Evolutionary conservation across 2,888 invertebrate genomes (phyloP).

Genomic region (Anthophora plumipes): DNA sequence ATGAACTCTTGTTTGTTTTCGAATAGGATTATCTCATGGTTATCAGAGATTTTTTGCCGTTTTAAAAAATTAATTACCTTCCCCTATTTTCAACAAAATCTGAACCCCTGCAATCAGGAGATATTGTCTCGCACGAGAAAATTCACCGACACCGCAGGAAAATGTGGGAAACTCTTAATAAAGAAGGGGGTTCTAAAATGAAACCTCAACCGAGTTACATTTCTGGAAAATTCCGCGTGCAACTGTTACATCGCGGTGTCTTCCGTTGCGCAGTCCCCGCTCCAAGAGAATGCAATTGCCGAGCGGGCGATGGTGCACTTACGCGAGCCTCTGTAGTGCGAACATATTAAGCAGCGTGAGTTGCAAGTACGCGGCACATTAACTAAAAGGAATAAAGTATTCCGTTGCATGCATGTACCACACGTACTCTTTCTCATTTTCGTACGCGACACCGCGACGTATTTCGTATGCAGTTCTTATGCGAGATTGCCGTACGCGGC

Average conservation of each 20-base stretch:
- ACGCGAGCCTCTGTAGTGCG: constrained; percentile 8
- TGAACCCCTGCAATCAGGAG: not conserved
- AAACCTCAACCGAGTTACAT: not conserved
- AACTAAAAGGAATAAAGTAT: constrained; percentile 51
- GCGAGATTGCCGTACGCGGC: constrained; percentile 32
- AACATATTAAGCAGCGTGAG: constrained; percentile 51
- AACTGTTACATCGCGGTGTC: not conserved
- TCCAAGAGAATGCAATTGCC: constrained; percentile 10
- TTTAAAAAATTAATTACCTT: no score
- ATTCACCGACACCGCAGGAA: not conserved
- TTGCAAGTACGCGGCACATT: constrained; percentile 55
- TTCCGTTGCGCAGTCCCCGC: not conserved
- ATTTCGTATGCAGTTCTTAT: constrained; percentile 47
- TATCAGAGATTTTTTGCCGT: no score
- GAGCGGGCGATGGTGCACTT: no score
- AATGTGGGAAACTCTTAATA: not conserved
- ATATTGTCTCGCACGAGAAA: not conserved
- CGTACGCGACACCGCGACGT: constrained; percentile 20
- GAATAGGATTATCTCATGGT: not conserved
- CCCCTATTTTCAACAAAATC: no score
- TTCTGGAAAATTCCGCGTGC: not conserved
- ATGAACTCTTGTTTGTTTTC: not conserved
- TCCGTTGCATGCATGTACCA: constrained; percentile 38
- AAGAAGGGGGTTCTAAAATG: not conserved
- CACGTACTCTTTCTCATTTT: constrained; percentile 33